Evolutionary conservation across 2,888 invertebrate species (phyloP), one percentile per base, ranked within the genome.

Genomic region (Hypomecis punctinalis): DNA sequence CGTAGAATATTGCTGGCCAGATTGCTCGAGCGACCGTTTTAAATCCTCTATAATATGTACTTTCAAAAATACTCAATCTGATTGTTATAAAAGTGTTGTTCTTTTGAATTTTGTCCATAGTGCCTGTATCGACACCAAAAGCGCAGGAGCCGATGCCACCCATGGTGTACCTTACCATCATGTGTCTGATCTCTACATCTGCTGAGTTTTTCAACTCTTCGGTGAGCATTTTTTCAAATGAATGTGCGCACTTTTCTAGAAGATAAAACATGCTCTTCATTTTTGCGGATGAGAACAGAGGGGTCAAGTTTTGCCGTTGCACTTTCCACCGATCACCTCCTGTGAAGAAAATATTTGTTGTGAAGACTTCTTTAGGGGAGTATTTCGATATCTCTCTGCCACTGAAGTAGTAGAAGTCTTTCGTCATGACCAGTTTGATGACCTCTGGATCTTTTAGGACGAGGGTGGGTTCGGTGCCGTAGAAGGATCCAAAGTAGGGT

Each of bases 211-310:
- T 63, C 3, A 69, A 61, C 54, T 80, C 77, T 5, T 78, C 66
- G 11, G 81, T 79, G 0, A 90, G 70, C 56, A 85, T 64, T 0
- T 68, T 72, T 46, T 89, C 87, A 3, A 87, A 80, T 0, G 67
- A 69, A 7, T 70, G 56, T 0, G 79, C 62, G 55, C 84, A 84
- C 6, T 81, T 78, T 53, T 80, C 76, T 6, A 90, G 82, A 8
- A 89, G 67, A 63, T 82, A 73, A 54, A 89, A 91, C 90, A 90
- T 91, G 11, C 79, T 86, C 65, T 82, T 89, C 80, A 90, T 86
- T 69, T 89, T 90, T 0, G 83, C 73, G 0, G 86, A 81, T 0
- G 90, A 81, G 69, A 90, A 91, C 0, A 90, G 57, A 0, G 86
- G 86, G 0, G 85, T 85, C 9, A 86, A 62, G 58, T 88, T 87